These are phyloP conservation scores for Deladenus siricidicola DNA, from an alignment of 2,888 invertebrate species.

Conservation along the genomic window DNA sequence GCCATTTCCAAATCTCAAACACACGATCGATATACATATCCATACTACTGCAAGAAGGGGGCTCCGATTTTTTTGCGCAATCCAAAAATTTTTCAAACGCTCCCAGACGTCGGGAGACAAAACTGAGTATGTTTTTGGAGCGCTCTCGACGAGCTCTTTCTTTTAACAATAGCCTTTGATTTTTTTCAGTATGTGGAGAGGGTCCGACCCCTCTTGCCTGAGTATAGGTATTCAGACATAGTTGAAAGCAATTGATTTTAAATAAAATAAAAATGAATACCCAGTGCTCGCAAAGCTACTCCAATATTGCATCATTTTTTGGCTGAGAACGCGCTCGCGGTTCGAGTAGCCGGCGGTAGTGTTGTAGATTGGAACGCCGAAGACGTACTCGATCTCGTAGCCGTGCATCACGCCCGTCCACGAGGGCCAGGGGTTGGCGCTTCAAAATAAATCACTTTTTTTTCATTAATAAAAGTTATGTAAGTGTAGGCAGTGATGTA, in stretches of 20 bases:
- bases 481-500: too few relatives aligned
- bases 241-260: constrained; percentile 5
- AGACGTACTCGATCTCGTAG: constrained; percentile 93
- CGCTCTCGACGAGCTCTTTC: too few relatives aligned
- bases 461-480: too few relatives aligned
- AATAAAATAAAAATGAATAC: constrained; percentile 21
- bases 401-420: constrained; percentile 78
- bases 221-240: not conserved
- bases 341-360: constrained; percentile 42
- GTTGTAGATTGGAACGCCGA: constrained; percentile 70
- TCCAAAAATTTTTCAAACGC: not conserved
- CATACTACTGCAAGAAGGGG: too few relatives aligned
- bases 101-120: not conserved
- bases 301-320: constrained; percentile 50
- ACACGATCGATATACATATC: too few relatives aligned
- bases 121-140: too few relatives aligned
- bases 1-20: too few relatives aligned
- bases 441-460: too few relatives aligned
- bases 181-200: too few relatives aligned
- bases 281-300: constrained; percentile 43
- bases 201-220: too few relatives aligned
- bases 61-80: too few relatives aligned
- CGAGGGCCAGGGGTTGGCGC: constrained; percentile 51
- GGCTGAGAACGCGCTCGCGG: constrained; percentile 33
- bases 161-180: too few relatives aligned